Base-by-base conservation (phyloP, 2,113 vertebrate species). In the Psittacula cyanocephala region DNA sequence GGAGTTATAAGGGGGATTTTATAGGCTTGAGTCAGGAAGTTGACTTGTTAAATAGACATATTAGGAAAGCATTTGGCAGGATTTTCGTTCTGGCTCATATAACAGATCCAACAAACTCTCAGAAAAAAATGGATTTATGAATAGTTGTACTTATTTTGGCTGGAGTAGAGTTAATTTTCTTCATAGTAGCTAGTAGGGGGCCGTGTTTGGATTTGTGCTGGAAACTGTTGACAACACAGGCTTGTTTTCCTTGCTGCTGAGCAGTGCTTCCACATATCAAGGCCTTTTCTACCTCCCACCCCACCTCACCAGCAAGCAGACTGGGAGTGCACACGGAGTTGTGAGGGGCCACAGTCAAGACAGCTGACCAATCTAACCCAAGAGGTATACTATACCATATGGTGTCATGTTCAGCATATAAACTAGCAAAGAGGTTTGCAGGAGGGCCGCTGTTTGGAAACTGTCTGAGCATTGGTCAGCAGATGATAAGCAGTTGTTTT, bases 91-190 rank as follows among this genome's bases (percentile, higher is more conserved):
- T 52, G 25, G 63, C 17, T 85, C 33, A 82, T 88, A 52, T 11
- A 90, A 31, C 35, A 85, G 28, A 55, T 64, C 69, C 27, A 68
- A 88, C 31, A 46, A 27, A 37, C 27, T 71, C 81, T 80, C 64
- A 11, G 18, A 87, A 86, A 86, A 95, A 95, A 88, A 79, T 55
- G 37, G 16, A 71, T 91, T 95, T 86, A 53, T 52, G 77, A 91
- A 46, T 7, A 23, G 27, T 46, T 81, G 41, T 49, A 24, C 13
- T 57, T 20, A 17, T 35, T 74, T 50, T 43, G 35, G 41, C 22
- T 43, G 31, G 7, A 13, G 6, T 53, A 53, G 28, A 46, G n/a
- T 63, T 53, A 19, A 53, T 80, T 55, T 70, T 52, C 39, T 70
- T 52, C 28, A 16, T 8, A 37, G 20, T 13, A 33, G 6, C 19